phyloP scores from a whole-genome alignment of 1,140 invertebrate species.

The Nomia melanderi region DNA sequence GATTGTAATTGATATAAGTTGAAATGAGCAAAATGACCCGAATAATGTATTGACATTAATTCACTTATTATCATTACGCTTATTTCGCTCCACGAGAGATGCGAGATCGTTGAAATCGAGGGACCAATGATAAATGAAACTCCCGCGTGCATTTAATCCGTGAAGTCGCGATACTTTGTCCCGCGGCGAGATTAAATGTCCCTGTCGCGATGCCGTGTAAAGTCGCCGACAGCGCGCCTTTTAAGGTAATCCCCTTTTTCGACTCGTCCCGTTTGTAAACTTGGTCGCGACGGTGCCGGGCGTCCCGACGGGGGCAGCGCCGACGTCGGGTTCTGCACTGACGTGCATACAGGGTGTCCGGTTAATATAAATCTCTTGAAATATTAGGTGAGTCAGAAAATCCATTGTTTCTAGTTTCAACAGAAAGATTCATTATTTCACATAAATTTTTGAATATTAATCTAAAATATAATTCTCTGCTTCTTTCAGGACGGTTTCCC shows the following conservation, averaged over 20 bases:
- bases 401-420: no score
- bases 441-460: no score
- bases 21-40: no score
- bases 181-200: slow-evolving; percentile 44
- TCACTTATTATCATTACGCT: neutral
- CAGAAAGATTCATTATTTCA: no score
- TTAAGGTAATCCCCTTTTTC: slow-evolving; percentile 54
- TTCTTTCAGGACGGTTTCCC: no score
- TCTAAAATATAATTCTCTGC: no score
- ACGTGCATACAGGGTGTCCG: neutral
- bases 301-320: slow-evolving; percentile 19
- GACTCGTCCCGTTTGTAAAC: slow-evolving; percentile 42
- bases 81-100: neutral
- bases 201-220: slow-evolving; percentile 7
- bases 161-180: slow-evolving; percentile 20
- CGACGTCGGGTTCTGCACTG: slow-evolving; percentile 29
- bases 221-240: slow-evolving; percentile 13
- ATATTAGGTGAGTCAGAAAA: no score
- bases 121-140: slow-evolving; percentile 33
- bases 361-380: no score
- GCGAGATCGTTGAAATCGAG: neutral
- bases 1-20: no score
- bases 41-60: neutral
- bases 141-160: slow-evolving; percentile 9
- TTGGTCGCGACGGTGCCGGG: slow-evolving; percentile 4